Base-by-base conservation (phyloP, 2,113 vertebrate genomes). In the Oryzias javanicus region DNA sequence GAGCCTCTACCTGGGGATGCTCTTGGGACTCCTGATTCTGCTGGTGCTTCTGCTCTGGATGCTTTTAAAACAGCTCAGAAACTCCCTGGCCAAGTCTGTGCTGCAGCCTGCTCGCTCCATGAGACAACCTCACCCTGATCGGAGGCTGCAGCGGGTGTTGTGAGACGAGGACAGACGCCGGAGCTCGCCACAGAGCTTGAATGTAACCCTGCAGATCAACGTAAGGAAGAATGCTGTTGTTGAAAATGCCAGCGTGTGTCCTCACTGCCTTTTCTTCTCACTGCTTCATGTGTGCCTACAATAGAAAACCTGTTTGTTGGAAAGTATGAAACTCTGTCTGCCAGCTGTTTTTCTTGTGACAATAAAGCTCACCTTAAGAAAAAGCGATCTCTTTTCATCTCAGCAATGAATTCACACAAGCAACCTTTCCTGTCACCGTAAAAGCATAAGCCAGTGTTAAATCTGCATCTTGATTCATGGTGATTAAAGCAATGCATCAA, bases 31-130 rank as follows among this genome's bases (percentile, higher is more conserved):
- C 51, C 83, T 96, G 49, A 85, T 92, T 3, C 79, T 96, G 1
- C 84, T 96, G 64, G 76, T 92, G 73, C 91, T 97, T 2, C 89
- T 97, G 48, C 92, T 96, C 64, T 94, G 94, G 91, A 80, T 93
- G 84, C 91, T 98, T 55, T 89, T 95, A 69, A 91, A 89, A 72
- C 95, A 97, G 90, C 92, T 97, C 74, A 91, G 91, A 58, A 92
- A 94, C 88, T 95, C 94, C 0, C 92, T 93, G 80, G 91, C 89
- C 4, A 90, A 88, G 74, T 84, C 18, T 5, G 68, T n/a, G 60
- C 83, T 82, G 72, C 90, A 67, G 79, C 88, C 51, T 19, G 88
- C 25, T 56, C 90, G 27, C 82, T 91, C 76, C 54, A 89, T 85
- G 75, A 86, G 92, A 40, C 92, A 94, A 79, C 91, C 91, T 17